Conservation (phyloP, 1,140 invertebrate genomes). For the Trichonephila clavata region DNA sequence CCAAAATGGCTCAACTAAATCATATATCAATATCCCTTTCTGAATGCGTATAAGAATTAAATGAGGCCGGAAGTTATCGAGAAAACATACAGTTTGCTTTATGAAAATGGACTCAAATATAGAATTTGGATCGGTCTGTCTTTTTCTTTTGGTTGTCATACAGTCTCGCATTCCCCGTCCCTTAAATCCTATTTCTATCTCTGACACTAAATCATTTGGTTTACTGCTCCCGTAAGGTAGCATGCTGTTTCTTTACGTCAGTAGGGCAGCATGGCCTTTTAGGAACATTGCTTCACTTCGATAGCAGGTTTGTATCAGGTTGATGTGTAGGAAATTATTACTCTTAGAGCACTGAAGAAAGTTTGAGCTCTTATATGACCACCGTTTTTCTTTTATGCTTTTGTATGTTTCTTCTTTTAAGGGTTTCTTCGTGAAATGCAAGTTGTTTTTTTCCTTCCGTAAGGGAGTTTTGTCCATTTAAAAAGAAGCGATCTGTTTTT, state of each 20-base stretch:
- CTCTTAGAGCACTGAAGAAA: constrained; percentile 30
- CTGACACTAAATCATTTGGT: constrained; percentile 63
- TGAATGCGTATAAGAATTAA: constrained; percentile 53
- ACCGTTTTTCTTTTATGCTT: constrained; percentile 38
- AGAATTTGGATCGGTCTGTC: background rate
- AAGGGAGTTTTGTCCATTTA: constrained; percentile 24
- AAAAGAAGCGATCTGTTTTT: constrained; percentile 60
- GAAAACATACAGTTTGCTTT: constrained; percentile 43
- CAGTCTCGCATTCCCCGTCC: constrained; percentile 7
- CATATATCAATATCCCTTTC: constrained; percentile 43
- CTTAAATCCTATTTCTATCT: constrained; percentile 61
- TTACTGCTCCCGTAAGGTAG: constrained; percentile 60
- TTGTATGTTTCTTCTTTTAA: constrained; percentile 38
- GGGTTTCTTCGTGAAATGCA: constrained; percentile 37
- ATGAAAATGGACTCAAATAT: constrained; percentile 40
- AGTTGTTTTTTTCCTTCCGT: constrained; percentile 22
- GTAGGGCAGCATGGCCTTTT: constrained; percentile 45
- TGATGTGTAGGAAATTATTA: constrained; percentile 56
- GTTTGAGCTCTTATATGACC: constrained; percentile 38
- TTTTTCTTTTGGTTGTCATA: constrained; percentile 24
- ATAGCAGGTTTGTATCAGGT: constrained; percentile 52
- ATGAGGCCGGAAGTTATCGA: constrained; percentile 46
- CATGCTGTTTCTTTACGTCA: constrained; percentile 44
- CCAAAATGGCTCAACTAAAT: constrained; percentile 38
- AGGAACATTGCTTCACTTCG: constrained; percentile 66